Evolutionary conservation across 1,140 invertebrate genomes (phyloP).

Genomic region (Chironomus tepperi): DNA sequence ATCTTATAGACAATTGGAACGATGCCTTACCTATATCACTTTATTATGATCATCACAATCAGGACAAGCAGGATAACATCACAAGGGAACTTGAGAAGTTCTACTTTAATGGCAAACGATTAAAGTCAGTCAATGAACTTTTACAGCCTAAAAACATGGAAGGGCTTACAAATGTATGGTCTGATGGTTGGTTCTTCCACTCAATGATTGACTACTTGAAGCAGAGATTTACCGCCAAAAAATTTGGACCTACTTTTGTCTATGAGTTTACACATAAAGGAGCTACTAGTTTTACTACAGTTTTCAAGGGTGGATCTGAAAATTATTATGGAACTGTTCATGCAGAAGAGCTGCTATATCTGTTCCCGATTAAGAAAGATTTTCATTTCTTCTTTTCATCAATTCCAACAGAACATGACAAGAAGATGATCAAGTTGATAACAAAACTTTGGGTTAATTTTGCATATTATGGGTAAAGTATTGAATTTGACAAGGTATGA

Average conservation of each 20-base stretch:
- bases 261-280: conserved; percentile 56
- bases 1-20: conserved; percentile 49
- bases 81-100: conserved; percentile 48
- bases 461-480: conserved; percentile 51
- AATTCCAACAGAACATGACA: conserved; percentile 41
- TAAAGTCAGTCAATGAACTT: conserved; percentile 42
- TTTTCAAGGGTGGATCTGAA: conserved; percentile 50
- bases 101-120: conserved; percentile 46
- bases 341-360: conserved; percentile 62
- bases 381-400: conserved; percentile 42
- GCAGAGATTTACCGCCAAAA: conserved; percentile 40
- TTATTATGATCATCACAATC: conserved; percentile 48
- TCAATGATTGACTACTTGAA: conserved; percentile 49
- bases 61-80: conserved; percentile 41
- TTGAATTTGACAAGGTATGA: too few relatives aligned
- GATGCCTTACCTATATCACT: conserved; percentile 48
- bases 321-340: conserved; percentile 56
- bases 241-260: conserved; percentile 49
- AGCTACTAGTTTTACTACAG: conserved; percentile 54
- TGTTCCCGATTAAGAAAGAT: conserved; percentile 55
- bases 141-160: too few relatives aligned
- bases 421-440: conserved; percentile 44
- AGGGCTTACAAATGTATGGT: conserved; percentile 53
- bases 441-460: conserved; percentile 63
- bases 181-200: conserved; percentile 57